A percentile compares a stretch with the other conserved stretches of the same genome.
phyloP scores from a whole-genome alignment of 1,140 invertebrate genomes.

The Drosophila chauvacae region DNA sequence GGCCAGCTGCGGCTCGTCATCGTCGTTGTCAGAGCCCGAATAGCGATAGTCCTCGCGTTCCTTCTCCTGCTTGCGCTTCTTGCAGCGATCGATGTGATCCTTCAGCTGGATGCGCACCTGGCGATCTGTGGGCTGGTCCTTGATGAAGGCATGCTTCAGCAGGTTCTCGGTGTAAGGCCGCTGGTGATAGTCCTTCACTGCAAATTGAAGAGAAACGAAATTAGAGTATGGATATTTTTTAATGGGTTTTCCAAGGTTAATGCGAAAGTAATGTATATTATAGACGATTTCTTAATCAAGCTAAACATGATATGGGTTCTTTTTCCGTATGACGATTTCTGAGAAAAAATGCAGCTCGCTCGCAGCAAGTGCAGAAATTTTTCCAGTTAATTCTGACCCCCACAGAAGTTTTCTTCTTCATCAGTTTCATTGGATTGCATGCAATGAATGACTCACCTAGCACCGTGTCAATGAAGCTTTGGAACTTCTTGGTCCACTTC shows the following conservation, averaged over 20 bases:
- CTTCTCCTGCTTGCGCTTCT: constrained; percentile 96
- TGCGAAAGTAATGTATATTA: background rate
- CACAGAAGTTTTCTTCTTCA: background rate
- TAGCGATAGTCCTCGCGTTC: constrained; percentile 93
- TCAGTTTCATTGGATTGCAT: background rate
- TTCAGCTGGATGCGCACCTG: constrained; percentile 99
- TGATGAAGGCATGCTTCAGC: constrained; percentile 98
- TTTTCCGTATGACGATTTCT: background rate
- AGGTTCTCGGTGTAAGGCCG: constrained; percentile 99
- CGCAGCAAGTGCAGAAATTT: background rate
- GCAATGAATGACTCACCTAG: constrained; percentile 77
- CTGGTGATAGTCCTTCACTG: constrained; percentile 98
- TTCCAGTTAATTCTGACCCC: background rate
- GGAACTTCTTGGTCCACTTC: constrained; percentile 99
- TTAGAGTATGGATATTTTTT: background rate
- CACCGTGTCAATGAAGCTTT: constrained; percentile 89
- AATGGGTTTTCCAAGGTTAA: background rate
- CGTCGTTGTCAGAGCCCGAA: constrained; percentile 95
- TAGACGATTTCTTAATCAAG: background rate
- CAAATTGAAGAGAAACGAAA: constrained; percentile 66
- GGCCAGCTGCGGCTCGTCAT: constrained; percentile 92
- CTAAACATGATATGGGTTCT: background rate
- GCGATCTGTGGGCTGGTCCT: constrained; percentile 98
- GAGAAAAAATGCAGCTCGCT: background rate
- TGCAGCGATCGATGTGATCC: constrained; percentile 99